Evolutionary conservation across 2,113 vertebrate genomes (phyloP), one percentile per base, ranked within the genome.

Genomic region (Colaptes auratus): DNA sequence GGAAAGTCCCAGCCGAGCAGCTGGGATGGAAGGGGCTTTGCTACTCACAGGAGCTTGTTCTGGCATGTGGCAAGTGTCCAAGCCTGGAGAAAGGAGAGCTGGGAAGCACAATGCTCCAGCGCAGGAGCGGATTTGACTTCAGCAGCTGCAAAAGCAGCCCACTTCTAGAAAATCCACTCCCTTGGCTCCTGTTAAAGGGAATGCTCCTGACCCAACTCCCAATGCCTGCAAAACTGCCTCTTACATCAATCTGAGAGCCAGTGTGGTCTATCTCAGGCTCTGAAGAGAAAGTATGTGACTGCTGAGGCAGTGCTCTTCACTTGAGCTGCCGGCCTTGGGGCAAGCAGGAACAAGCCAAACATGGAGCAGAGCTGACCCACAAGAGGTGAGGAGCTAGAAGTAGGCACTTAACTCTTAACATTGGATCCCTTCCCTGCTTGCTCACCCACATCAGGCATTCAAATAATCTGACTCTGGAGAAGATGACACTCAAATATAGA

Each of bases 31-130:
- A 84, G 31, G 71, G 0, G 3, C 46, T 87, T 69, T 71, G 79
- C 93, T 88, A 2, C 93, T 89, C 91, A 25, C 75, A 81, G 69
- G 31, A 92, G 78, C 44, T 92, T 56, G 56, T 74, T 91, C 93
- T 77, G 92, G 90, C 13, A 1, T 2, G 3, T 93, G 96, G 93
- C 92, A 81, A 77, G 13, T 6, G 13, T 59, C 93, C 95, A 95
- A 36, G 58, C 72, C 25, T 0, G 2, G 72, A 60, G 73, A 64
- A 56, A 58, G 35, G 48, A 7, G 7, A 50, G 48, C 7, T 82
- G 81, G 87, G 94, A 96, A 95, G 89, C 81, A 56, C 31, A 1
- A 48, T 27, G 50, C 73, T 94, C 64, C 90, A 77, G 72, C 93
- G 10, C 24, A 61, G 67, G 78, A 72, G 23, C 1, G 28, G 85